Percentiles rank a stretch among this genome's conserved stretches.
Evolutionary conservation across 30 jellyfish, hydroid and myxozoan species (phyloP).

Genomic region (Hydractinia echinata): DNA sequence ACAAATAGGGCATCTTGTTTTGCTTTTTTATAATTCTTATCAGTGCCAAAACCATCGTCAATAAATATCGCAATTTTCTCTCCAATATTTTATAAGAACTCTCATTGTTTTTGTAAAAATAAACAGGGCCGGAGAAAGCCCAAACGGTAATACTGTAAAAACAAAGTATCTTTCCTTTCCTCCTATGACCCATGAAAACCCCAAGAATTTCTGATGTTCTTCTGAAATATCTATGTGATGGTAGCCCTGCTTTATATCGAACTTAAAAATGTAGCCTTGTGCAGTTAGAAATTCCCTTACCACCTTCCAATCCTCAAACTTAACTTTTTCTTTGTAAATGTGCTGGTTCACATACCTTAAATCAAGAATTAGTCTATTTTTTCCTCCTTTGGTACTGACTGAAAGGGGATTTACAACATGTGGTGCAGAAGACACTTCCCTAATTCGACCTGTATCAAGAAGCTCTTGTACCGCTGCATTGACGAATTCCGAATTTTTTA

Average conservation of each 20-base stretch:
- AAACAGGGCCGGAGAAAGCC: slow-evolving; percentile 35
- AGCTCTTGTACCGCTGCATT: neutral
- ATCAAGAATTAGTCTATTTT: slow-evolving; percentile 4
- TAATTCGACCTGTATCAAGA: neutral
- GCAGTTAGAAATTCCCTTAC: neutral
- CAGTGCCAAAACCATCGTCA: slow-evolving; percentile 29
- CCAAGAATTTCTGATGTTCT: slow-evolving; percentile 20
- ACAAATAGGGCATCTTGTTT: too few relatives aligned
- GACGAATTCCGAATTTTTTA: too few relatives aligned
- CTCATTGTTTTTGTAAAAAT: slow-evolving; percentile 21
- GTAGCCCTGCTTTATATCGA: slow-evolving; percentile 11
- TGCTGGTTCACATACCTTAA: neutral
- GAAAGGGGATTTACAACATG: slow-evolving; percentile 15
- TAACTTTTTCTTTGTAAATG: too few relatives aligned
- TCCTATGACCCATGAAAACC: slow-evolving; percentile 29
- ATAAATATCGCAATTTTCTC: neutral
- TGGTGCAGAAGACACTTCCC: slow-evolving; percentile 4
- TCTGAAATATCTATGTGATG: slow-evolving; percentile 27
- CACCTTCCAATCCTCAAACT: slow-evolving; percentile 20
- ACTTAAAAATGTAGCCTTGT: neutral
- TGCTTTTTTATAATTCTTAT: too few relatives aligned
- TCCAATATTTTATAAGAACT: slow-evolving; percentile 20
- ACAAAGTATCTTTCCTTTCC: slow-evolving; percentile 20
- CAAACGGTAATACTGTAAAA: slow-evolving; percentile 34
- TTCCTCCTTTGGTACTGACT: neutral